Base-by-base conservation (phyloP, 2,113 vertebrate genomes). In the Etia nguti region DNA sequence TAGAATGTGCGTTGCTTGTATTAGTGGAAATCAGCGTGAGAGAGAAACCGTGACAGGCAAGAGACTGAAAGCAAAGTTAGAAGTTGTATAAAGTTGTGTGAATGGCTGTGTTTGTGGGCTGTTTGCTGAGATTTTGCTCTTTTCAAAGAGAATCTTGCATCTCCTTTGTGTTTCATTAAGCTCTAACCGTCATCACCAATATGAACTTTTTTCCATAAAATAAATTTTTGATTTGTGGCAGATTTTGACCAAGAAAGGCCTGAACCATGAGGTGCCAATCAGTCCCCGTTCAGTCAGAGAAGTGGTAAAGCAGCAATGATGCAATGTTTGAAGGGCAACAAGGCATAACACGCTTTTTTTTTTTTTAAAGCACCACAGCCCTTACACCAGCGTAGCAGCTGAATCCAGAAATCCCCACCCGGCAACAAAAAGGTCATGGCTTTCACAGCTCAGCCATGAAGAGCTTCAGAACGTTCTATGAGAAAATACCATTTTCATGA, bases 321-420 rank as follows among this genome's bases (percentile, higher is more conserved):
- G 85, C 80, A 90, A 85, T 89, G 84, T 70, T 55, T 80, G 31
- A 56, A 86, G 88, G 81, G 79, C 81, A 90, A 79, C 79, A 82
- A 84, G 86, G 81, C 79, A 79, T 86, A 34, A 80, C 80, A 54
- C 80, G 75, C 75, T 85, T 89, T 87, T 90, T 43, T 7, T 65
- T 65, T 62, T 38, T 68, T 68, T 13, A 38, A 38, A 68, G 62
- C 70, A 54, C 65, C 57, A 50, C 80, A 81, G 83, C 75, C 79
- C 82, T 91, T 55, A 84, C 88, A 88, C 68, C 77, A 86, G 82
- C 34, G 20, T 75, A 55, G 82, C 84, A 91, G 79, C 88, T 80
- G 68, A 86, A 86, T 90, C 92, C 87, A 88, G 88, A 94, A 90
- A 83, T 93, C 88, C 90, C 90, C 26, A n/a, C 83, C 84, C 56